Evolutionary conservation across 2,888 invertebrate genomes (phyloP), one percentile per base, ranked within the genome.

Genomic region (Cephus pulcher): DNA sequence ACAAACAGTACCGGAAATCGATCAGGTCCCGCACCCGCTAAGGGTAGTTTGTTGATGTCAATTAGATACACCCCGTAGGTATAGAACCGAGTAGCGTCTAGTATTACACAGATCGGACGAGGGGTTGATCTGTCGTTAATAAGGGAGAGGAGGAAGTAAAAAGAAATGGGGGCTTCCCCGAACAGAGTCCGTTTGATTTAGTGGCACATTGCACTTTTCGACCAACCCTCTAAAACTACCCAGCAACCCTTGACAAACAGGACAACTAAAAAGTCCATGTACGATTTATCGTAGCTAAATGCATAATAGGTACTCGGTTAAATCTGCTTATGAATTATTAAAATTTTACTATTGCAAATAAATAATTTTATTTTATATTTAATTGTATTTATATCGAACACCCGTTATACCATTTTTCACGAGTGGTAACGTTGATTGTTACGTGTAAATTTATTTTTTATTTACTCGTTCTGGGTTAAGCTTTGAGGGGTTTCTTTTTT

Each of bases 21-120:
- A 56, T 6, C 40, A 56, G 40, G 40, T 56, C 40, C 40, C 40
- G 23, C 40, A 23, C 40, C 40, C 40, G 40, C 40, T 56, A 56
- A 56, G 40, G 74, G 74, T 74, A 74, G 34, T 74, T 74, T 74
- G 74, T 74, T 34, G 34, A 74, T 74, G 74, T 74, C 74, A 74
- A 74, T 74, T 74, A 74, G 74, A 74, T 74, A 74, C 74, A 74
- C 74, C 74, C 74, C 23, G 30, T 23, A 34, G 37, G 37, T 34
- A 35, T 74, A 74, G 74, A 74, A 34, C 9, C 40, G 40, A 74
- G 35, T 34, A n/a, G 32, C 32, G 3, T 71, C 71, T 71, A 71
- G 32, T 32, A 12, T 35, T 74, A 35, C 71, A 34, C 71, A 34
- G 71, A 32, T 71, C 71, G 71, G 71, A 23, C 74, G 75, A 71